Base-by-base conservation (phyloP, 2,113 vertebrate species). In the Oncorhynchus kisutch region DNA sequence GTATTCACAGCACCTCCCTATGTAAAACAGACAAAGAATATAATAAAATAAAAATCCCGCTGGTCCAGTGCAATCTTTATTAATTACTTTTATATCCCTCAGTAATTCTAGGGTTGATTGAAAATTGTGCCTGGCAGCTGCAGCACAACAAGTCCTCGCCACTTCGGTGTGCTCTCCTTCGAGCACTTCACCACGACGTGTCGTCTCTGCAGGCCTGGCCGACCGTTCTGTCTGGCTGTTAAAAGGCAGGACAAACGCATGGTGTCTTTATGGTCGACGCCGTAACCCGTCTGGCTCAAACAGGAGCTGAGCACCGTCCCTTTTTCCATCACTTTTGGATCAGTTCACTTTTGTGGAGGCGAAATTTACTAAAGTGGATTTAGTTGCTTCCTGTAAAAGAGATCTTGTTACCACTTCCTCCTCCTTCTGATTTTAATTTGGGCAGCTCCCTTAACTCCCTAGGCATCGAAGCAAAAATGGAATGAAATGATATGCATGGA, bases 41-140 rank as follows among this genome's bases (percentile, higher is more conserved):
- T 8, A 24, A 24, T 22, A 1, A 27, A 27, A 27, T 3, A 27
- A 27, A 27, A 27, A 27, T 27, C 6, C 20, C n/a, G 16, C 59
- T 1, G 59, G 20, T n/a, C 59, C 51, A 54, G 4, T 5, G 51
- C 59, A 67, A 77, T 68, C 76, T 77, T 78, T 78, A 88, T 86
- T 87, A 85, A 81, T 85, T 83, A 79, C 79, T 78, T 78, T 76
- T 22, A 31, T 34, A 66, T 86, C 85, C 67, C n/a, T 72, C 69
- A 57, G 73, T 84, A 74, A 81, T 82, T 86, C 71, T 59, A 74
- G 48, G 31, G 79, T 70, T 83, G 75, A 85, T 84, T 77, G 81
- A 87, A 80, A 73, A 81, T 78, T 73, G 8, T 2, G 6, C 6
- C 62, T 73, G 85, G 84, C 76, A 82, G 72, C 86, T 83, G 81